Evolutionary conservation across 2,797 vertebrate genomes (phyloP).

Genomic region (Manis crassicaudata): DNA sequence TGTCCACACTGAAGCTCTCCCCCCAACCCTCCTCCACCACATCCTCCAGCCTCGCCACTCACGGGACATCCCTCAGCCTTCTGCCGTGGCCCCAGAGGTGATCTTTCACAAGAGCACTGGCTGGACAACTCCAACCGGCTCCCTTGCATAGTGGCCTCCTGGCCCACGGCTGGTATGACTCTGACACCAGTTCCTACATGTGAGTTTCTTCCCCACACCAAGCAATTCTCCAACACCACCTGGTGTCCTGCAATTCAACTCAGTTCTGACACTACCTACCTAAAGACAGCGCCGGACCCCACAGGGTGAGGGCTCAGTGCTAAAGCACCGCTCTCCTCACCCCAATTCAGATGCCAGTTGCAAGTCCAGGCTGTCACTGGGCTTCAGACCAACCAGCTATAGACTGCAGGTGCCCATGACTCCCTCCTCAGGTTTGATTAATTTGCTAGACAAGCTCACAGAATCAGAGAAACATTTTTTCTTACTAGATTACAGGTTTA

Average conservation of each 20-base stretch:
- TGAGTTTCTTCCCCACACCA: not conserved
- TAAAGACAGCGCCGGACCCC: not conserved
- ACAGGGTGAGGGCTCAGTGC: not conserved
- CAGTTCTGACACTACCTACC: not conserved
- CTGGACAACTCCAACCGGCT: not conserved
- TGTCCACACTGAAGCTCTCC: not conserved
- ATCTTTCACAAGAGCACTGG: not conserved
- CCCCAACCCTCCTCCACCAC: too few relatives aligned
- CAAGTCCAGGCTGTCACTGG: not conserved
- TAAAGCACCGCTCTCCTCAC: not conserved
- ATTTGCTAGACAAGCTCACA: not conserved
- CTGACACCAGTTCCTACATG: not conserved
- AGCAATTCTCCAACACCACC: not conserved
- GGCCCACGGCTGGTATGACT: too few relatives aligned
- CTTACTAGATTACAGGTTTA: not conserved
- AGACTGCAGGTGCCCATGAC: rapidly evolving
- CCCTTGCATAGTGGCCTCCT: not conserved
- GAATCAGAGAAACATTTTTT: not conserved
- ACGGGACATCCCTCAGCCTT: rapidly evolving
- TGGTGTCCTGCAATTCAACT: not conserved
- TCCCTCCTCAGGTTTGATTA: not conserved
- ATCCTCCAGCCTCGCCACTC: not conserved
- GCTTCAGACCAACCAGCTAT: not conserved
- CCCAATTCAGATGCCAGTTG: not conserved
- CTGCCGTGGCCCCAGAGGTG: rapidly evolving